Conservation (phyloP, 2,797 vertebrate genomes). For the Gallinago nigripennis region DNA sequence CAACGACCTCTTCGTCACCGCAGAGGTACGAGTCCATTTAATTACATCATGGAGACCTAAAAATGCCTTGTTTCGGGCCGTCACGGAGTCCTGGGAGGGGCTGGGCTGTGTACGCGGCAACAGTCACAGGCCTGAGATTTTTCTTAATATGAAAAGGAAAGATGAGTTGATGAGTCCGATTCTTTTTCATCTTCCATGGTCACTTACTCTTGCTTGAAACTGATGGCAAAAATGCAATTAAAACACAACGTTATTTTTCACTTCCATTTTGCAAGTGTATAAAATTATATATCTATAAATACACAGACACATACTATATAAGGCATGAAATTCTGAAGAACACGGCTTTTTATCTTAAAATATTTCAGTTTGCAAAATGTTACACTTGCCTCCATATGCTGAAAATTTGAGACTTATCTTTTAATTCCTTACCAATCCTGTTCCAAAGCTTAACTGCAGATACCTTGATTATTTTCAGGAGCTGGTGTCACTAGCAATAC, state of each 20-base stretch:
- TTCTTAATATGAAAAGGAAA: background rate
- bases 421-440: background rate
- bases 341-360: background rate
- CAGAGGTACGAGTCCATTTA: conserved; percentile 8
- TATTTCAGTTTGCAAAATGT: background rate
- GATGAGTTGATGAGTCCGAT: background rate
- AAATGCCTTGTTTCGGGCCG: conserved; percentile 11
- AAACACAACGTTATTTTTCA: background rate
- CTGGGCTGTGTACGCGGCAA: background rate
- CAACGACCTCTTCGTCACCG: background rate
- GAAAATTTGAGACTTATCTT: background rate
- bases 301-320: background rate
- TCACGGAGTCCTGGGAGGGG: background rate
- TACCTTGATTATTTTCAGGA: background rate
- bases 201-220: conserved; percentile 15
- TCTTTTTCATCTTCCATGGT: conserved; percentile 1
- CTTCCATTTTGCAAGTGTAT: background rate
- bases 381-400: background rate
- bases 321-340: background rate
- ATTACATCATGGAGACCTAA: background rate
- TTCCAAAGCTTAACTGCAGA: background rate
- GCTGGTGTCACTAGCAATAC: background rate
- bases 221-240: background rate
- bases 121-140: background rate
- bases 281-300: background rate